phyloP scores from a whole-genome alignment of 1,140 invertebrate genomes.

The Scaptodrosophila lebanonensis region DNA sequence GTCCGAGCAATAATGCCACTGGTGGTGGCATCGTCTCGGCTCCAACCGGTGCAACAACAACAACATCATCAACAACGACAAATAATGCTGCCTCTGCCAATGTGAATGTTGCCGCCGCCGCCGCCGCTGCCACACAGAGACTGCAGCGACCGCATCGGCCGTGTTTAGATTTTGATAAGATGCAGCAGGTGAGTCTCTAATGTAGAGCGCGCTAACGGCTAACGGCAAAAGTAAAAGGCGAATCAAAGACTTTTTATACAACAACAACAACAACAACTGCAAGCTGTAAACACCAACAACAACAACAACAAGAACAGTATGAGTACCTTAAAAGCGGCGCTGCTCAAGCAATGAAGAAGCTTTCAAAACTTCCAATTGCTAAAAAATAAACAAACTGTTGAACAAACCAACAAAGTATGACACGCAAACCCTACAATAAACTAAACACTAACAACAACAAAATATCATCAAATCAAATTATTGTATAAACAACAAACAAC shows the following conservation, averaged over 20 bases:
- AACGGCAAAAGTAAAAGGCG: conserved; percentile 37
- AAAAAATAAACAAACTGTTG: conserved; percentile 10
- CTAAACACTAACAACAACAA: conserved; percentile 11
- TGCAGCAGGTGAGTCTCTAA: conserved; percentile 83
- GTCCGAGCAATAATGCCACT: conserved; percentile 77
- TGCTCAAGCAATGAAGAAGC: not conserved
- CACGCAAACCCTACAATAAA: conserved; percentile 10
- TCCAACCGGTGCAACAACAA: conserved; percentile 1
- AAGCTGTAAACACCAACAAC: conserved; percentile 6
- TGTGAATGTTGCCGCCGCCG: conserved; percentile 31
- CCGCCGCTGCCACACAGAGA: conserved; percentile 79
- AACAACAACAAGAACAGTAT: conserved; percentile 19
- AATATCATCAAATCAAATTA: conserved; percentile 68
- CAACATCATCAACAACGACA: conserved; percentile 19
- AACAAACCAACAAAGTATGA: conserved; percentile 14
- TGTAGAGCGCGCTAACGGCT: conserved; percentile 60
- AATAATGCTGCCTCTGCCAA: conserved; percentile 36
- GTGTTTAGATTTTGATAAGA: conserved; percentile 96
- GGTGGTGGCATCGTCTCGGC: conserved; percentile 2
- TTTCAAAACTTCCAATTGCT: not conserved
- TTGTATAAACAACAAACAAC: not conserved
- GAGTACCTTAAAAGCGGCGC: too few species aligned
- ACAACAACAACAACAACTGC: conserved; percentile 34
- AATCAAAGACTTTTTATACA: conserved; percentile 76
- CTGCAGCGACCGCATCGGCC: conserved; percentile 86